Base-by-base conservation (phyloP, 2,888 invertebrate genomes). In the Ochropleura plecta region DNA sequence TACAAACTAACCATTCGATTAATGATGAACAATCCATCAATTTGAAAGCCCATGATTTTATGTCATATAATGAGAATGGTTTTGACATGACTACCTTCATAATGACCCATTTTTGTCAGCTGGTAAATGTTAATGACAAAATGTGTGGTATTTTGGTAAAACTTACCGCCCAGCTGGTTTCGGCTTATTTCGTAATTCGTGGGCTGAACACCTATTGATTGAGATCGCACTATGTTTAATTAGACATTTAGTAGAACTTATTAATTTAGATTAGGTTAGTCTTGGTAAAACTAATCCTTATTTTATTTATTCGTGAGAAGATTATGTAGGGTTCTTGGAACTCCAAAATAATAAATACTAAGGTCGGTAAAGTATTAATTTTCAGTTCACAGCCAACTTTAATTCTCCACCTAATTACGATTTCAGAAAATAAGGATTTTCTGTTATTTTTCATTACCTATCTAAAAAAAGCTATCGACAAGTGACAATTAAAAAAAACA, bases 151-250 rank as follows among this genome's bases (percentile, higher is more conserved):
- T 30, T 30, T 46, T 72, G 16, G 20, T 71, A 73, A 30, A 66
- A 88, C 87, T 88, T 85, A 88, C 92, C 91, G 70, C 91, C 91
- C 70, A 93, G 85, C 78, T 90, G 91, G 81, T 94, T 94, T 83
- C 96, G 89, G 93, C 96, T 96, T 86, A 94, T 78, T 79, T 95
- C 95, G 85, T 96, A 96, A 92, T 96, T 96, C 57, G 92, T 89
- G 20, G 91, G 91, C 73, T 93, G 92, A 78, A 90, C 83, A 92
- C 95, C 96, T 96, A 92, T 82, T 69, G 73, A 76, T 85, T 70
- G 71, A 78, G 65, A 69, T 73, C 44, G 57, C 66, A 73, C 59
- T 71, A 60, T 40, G 48, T 74, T 65, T n/a, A 59, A 55, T 73
- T 59, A 79, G 51, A 72, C 40, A 51, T 55, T 6, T 20, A 40